Base-by-base conservation (phyloP, 2,888 invertebrate genomes). In the Aphidoletes aphidimyza region DNA sequence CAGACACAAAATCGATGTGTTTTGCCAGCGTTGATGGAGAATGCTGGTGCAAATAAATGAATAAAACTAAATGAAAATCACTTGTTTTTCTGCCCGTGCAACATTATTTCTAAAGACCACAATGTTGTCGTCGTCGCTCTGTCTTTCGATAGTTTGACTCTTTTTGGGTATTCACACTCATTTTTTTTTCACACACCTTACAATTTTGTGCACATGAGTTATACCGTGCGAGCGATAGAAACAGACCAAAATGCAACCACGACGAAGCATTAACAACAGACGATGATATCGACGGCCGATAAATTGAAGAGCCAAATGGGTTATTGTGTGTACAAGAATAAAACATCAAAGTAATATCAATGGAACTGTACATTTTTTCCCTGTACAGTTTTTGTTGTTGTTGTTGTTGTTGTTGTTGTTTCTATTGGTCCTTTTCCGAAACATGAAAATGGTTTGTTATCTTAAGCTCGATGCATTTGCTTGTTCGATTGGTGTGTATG, bases 361-460 rank as follows among this genome's bases (percentile, higher is more conserved):
- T 54, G 54, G 34, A 69, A 69, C 69, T 69, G 69, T 69, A 69
- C 3, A 69, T 30, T 69, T 69, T n/a, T n/a, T n/a, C n/a, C n/a
- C n/a, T n/a, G n/a, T n/a, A n/a, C n/a, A n/a, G n/a, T n/a, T n/a
- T n/a, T n/a, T n/a, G n/a, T n/a, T n/a, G n/a, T n/a, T n/a, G n/a
- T n/a, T n/a, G n/a, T n/a, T n/a, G n/a, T n/a, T n/a, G n/a, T n/a
- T n/a, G n/a, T n/a, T n/a, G n/a, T n/a, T n/a, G n/a, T n/a, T n/a
- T n/a, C 30, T 19, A 30, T 69, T n/a, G 69, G 30, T 30, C 69
- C 30, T 69, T 30, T 30, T 6, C 42, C 17, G 26, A 11, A 30
- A 30, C 69, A 69, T 69, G 11, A 69, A 69, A 69, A 69, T 34
- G 26, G 34, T 69, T 69, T 69, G 69, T 69, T 69, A 30, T 69